phyloP scores from a whole-genome alignment of 2,113 vertebrate species.

The Leptobrachium ailaonicum region DNA sequence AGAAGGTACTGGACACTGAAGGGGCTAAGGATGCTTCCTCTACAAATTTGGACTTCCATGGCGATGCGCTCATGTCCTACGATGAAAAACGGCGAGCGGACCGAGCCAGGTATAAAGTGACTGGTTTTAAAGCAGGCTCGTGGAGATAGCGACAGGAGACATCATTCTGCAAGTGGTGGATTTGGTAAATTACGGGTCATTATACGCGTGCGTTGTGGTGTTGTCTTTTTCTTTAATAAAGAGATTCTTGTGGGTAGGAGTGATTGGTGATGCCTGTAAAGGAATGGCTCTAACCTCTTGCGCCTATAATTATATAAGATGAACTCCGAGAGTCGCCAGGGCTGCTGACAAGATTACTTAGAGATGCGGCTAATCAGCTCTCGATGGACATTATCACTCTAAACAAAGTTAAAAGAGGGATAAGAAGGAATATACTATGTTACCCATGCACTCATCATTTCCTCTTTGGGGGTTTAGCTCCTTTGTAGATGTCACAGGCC shows the following conservation, averaged over 20 bases:
- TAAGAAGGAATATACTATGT: neutral
- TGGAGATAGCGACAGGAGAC: neutral
- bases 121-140: neutral
- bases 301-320: constrained; percentile 30
- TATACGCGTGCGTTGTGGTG: constrained; percentile 21
- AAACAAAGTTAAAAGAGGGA: neutral
- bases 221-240: constrained; percentile 20
- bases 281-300: neutral
- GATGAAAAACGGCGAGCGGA: neutral
- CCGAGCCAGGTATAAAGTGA: neutral
- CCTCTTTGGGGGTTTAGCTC: no score
- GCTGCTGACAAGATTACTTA: neutral
- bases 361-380: constrained; percentile 1
- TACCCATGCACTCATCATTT: neutral
- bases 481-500: no score
- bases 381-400: neutral
- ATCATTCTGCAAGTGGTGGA: constrained; percentile 8
- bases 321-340: neutral
- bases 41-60: no score
- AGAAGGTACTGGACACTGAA: no score
- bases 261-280: constrained; percentile 23
- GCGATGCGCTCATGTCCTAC: no score
- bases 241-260: neutral
- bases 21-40: no score
- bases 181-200: constrained; percentile 9